Conservation (phyloP, 2,888 invertebrate genomes). For the Polyommatus icarus region DNA sequence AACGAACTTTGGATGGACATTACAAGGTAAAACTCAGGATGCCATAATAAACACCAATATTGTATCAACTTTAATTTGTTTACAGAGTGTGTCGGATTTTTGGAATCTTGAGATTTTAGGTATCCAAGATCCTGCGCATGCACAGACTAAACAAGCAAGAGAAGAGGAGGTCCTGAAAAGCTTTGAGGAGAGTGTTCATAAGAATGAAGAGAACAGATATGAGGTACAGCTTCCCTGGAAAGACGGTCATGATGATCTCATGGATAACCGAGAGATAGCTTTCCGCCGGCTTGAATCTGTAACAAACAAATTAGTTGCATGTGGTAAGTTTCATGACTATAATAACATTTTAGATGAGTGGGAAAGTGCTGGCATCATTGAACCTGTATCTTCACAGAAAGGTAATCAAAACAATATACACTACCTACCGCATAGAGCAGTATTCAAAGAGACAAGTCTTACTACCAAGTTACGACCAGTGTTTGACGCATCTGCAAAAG, state of each 20-base stretch:
- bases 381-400: not conserved
- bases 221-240: not conserved
- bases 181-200: not conserved
- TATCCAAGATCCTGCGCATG: not conserved
- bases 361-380: not conserved
- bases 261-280: not conserved
- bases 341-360: not conserved
- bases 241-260: not conserved
- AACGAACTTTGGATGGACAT: not conserved
- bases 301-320: not conserved
- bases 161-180: not conserved
- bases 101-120: slow-evolving; percentile 11
- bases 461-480: slow-evolving; percentile 33
- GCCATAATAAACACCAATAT: not conserved
- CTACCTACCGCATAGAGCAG: not conserved
- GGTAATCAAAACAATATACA: not conserved
- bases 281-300: not conserved
- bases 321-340: not conserved
- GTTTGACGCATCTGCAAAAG: slow-evolving; percentile 37
- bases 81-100: not conserved
- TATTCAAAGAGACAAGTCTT: slow-evolving; percentile 22
- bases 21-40: not conserved
- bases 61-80: not conserved
- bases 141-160: slow-evolving; percentile 25
- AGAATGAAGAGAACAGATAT: not conserved